These are phyloP conservation scores for Ichneumon xanthorius DNA, from an alignment of 2,888 invertebrate species.

Conservation along the genomic window DNA sequence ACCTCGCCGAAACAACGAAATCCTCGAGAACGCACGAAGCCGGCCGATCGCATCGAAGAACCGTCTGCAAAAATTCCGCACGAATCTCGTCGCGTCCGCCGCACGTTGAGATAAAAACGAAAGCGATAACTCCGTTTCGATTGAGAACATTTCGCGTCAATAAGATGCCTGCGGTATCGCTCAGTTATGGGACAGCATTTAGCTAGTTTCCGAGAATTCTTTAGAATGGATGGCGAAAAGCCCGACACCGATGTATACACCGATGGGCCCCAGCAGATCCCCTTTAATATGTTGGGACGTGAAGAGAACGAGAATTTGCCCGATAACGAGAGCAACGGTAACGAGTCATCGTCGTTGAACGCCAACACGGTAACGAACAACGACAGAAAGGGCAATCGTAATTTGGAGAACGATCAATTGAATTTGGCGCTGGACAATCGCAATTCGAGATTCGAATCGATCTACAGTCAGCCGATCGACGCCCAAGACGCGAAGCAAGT, in stretches of 20 bases:
- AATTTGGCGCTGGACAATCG: conserved; percentile 82
- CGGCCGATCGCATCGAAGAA: neutral
- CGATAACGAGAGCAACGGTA: conserved; percentile 79
- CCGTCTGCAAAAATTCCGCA: neutral
- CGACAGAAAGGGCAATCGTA: conserved; percentile 78
- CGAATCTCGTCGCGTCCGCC: neutral
- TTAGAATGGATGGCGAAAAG: conserved; percentile 82
- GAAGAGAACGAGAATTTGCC: conserved; percentile 73
- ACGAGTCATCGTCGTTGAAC: conserved; percentile 74
- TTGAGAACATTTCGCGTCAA: conserved; percentile 60
- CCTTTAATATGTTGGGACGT: conserved; percentile 75
- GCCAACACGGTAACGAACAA: conserved; percentile 75
- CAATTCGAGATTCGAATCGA: conserved; percentile 83
- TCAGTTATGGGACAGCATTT: conserved; percentile 84
- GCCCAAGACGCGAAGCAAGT: conserved; percentile 79
- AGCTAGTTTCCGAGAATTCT: conserved; percentile 84
- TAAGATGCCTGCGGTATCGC: conserved; percentile 80
- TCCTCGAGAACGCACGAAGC: neutral
- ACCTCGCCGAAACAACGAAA: neutral
- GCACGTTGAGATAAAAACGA: neutral
- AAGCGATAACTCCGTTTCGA: neutral
- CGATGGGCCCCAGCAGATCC: conserved; percentile 72
- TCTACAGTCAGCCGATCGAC: conserved; percentile 83
- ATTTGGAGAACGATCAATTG: conserved; percentile 79
- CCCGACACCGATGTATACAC: conserved; percentile 75